These are phyloP conservation scores for Platycercus adscitus DNA, from an alignment of 2,113 vertebrate species.

Conservation along the genomic window DNA sequence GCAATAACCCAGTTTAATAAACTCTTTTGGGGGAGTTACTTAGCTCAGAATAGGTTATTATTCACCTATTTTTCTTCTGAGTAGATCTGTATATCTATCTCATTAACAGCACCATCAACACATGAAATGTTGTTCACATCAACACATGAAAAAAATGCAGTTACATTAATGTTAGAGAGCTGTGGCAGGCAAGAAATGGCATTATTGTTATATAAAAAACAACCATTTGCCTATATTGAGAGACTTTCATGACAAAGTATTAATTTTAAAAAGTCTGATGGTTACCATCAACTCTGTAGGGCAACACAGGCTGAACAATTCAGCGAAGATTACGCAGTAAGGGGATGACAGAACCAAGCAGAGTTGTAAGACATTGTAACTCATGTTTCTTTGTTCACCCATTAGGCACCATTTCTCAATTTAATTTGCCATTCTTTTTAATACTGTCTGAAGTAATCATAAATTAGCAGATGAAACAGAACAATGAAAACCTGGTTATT, in stretches of 20 bases:
- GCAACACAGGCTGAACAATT: background rate
- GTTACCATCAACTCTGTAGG: background rate
- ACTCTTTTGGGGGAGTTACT: background rate
- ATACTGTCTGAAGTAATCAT: constrained; percentile 26
- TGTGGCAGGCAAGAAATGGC: background rate
- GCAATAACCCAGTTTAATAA: background rate
- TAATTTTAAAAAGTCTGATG: background rate
- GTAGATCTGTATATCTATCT: background rate
- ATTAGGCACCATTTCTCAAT: constrained; percentile 13
- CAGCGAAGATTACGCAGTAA: background rate
- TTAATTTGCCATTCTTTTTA: constrained; percentile 24
- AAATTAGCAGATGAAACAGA: constrained; percentile 47
- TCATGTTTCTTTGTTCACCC: background rate
- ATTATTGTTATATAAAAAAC: background rate
- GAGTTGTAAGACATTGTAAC: background rate
- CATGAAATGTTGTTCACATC: background rate
- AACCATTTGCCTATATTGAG: background rate
- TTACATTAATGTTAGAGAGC: background rate
- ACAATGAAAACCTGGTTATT: constrained; percentile 49
- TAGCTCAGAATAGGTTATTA: background rate
- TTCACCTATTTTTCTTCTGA: background rate
- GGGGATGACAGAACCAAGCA: background rate
- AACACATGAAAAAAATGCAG: background rate
- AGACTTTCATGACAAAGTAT: background rate
- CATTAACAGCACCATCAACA: background rate